Evolutionary conservation across 2,113 vertebrate species (phyloP).

Genomic region (Cottus gobio): DNA sequence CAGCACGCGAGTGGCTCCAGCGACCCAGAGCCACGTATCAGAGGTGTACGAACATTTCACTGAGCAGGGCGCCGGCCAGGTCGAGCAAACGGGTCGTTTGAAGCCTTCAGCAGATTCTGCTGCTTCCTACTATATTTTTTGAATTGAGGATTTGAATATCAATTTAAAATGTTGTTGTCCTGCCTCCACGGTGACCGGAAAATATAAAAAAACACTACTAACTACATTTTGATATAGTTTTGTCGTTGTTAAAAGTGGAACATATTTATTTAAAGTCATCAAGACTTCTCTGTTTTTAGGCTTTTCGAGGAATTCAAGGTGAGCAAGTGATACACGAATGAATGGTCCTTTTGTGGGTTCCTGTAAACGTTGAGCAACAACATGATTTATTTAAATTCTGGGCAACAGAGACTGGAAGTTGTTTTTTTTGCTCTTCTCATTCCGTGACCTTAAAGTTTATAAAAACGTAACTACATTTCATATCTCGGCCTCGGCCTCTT

Average conservation of each 20-base stretch:
- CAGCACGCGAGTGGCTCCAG: constrained; percentile 17
- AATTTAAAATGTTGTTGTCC: too few species aligned
- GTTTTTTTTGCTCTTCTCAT: not conserved
- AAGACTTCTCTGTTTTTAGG: not conserved
- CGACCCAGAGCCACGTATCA: constrained; percentile 38
- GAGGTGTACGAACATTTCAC: not conserved
- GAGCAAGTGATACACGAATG: not conserved
- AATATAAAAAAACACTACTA: too few species aligned
- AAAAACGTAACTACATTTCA: constrained; percentile 1
- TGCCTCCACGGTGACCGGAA: too few species aligned
- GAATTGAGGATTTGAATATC: too few species aligned
- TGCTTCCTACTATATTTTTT: not conserved
- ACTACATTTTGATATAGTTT: not conserved
- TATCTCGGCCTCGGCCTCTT: not conserved
- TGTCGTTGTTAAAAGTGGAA: not conserved
- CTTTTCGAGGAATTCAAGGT: not conserved
- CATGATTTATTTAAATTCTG: not conserved
- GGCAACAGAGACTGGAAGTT: too few species aligned
- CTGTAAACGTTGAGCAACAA: not conserved
- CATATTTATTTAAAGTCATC: not conserved
- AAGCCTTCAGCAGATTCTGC: not conserved
- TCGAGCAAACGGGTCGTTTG: not conserved
- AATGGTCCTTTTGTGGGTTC: too few species aligned
- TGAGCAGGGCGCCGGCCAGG: too few species aligned
- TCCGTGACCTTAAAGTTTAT: not conserved